Evolutionary conservation across 1,140 invertebrate genomes (phyloP).

Genomic region (Cheumatopsyche charites): DNA sequence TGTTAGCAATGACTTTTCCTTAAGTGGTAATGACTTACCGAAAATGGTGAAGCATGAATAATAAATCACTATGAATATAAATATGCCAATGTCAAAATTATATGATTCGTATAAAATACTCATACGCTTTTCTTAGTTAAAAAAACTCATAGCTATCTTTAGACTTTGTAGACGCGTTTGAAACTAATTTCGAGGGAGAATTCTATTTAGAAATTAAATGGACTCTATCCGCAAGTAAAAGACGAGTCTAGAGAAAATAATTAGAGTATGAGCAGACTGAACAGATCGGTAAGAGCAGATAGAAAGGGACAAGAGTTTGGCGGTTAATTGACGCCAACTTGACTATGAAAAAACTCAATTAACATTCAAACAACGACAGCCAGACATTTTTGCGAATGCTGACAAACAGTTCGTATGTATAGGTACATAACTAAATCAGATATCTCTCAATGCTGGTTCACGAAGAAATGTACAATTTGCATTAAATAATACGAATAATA

Average conservation of each 20-base stretch:
- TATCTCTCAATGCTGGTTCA: too few relatives aligned
- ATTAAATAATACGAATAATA: too few relatives aligned
- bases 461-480: too few relatives aligned
- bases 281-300: neutral
- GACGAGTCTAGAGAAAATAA: conserved; percentile 30
- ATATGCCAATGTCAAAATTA: too few relatives aligned
- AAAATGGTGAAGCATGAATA: too few relatives aligned
- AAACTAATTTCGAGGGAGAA: conserved; percentile 22
- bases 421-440: too few relatives aligned
- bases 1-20: too few relatives aligned
- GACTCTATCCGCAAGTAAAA: conserved; percentile 23
- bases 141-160: neutral
- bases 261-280: conserved; percentile 13
- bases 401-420: too few relatives aligned
- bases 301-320: conserved; percentile 22
- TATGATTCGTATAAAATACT: too few relatives aligned
- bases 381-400: conserved; percentile 19
- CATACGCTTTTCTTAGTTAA: too few relatives aligned
- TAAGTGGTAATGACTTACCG: too few relatives aligned
- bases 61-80: too few relatives aligned
- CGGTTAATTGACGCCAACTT: conserved; percentile 39
- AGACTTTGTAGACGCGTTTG: neutral
- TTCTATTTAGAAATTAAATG: conserved; percentile 30
- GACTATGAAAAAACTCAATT: conserved; percentile 44
- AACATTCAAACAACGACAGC: conserved; percentile 28